These are phyloP conservation scores for Rotaria macrura DNA, from an alignment of 2,888 invertebrate species.

Conservation along the genomic window DNA sequence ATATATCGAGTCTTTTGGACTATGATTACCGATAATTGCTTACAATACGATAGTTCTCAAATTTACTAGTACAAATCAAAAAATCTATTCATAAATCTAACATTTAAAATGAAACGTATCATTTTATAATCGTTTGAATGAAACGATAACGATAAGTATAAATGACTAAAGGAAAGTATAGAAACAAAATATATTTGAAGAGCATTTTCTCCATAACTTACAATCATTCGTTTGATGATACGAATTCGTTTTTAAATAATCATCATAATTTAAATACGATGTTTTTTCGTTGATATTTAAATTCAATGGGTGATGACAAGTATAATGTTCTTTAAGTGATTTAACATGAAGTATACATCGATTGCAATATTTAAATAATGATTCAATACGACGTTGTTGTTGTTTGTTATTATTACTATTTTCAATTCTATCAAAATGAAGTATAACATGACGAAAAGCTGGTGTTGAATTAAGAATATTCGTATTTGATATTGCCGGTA, in stretches of 20 bases:
- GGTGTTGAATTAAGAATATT: background rate
- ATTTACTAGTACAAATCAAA: too few relatives aligned
- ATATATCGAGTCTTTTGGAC: too few relatives aligned
- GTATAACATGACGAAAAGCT: slow-evolving; percentile 28
- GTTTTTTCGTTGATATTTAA: background rate
- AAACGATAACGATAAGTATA: too few relatives aligned
- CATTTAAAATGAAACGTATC: too few relatives aligned
- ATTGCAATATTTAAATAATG: slow-evolving; percentile 30
- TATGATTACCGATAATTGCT: too few relatives aligned
- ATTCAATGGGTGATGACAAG: slow-evolving; percentile 7
- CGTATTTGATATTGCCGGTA: slow-evolving; percentile 5
- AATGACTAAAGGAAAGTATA: too few relatives aligned
- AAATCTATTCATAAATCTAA: too few relatives aligned
- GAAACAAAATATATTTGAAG: too few relatives aligned
- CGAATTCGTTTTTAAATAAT: background rate
- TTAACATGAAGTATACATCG: slow-evolving; percentile 30
- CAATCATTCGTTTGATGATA: background rate
- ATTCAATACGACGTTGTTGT: slow-evolving; percentile 18
- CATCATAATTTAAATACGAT: background rate
- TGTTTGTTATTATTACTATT: slow-evolving; percentile 22
- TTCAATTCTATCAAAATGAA: slow-evolving; percentile 31
- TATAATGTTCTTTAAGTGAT: slow-evolving; percentile 29
- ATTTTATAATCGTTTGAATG: too few relatives aligned
- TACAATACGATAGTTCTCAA: too few relatives aligned
- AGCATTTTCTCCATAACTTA: background rate